Evolutionary conservation across 2,888 invertebrate species (phyloP), one percentile per base, ranked within the genome.

Genomic region (Drosophila phalerata): DNA sequence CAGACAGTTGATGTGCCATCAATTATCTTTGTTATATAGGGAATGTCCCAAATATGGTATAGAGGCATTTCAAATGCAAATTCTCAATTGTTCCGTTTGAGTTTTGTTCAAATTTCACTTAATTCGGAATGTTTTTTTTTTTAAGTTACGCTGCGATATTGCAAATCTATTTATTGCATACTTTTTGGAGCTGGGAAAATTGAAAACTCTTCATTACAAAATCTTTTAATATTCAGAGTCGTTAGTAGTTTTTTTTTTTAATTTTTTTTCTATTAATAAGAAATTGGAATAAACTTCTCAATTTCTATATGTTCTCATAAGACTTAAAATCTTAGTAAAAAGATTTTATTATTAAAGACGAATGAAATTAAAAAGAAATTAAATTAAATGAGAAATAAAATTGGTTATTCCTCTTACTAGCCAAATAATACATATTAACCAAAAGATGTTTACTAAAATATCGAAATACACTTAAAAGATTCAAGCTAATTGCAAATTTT

Each of bases 11-110:
- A 38, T 38, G 15, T 38, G 37, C 37, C 40, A 40, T 42, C 42
- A 42, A 55, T 42, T 55, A 55, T 11, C 8, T 38, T 38, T 17
- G 5, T 25, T 10, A 1, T 17, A 32, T 32, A 17, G 55, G 30
- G 28, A 42, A 55, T 32, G 55, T 43, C 11, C 10, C 42, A 11
- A 56, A 56, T 43, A 32, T 43, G 55, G 55, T 8, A 8, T 6
- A 43, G 22, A 5, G 22, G 5, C 42, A 43, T 34, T 49, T 49
- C n/a, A 34, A 43, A 43, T 43, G 22, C 8, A 1, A 22, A 43
- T 43, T 43, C 34, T 25, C n/a, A 25, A 37, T 51, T 51, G 3
- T 6, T 25, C 6, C 8, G 17, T 32, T 32, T 19, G 3, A 32
- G 2, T 19, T 42, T 32, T 4, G 3, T 15, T n/a, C 0, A 15